A percentile compares a stretch with the other conserved stretches of the same genome.
These are phyloP conservation scores for Bombylius major DNA, from an alignment of 2,888 invertebrate genomes.

Conservation along the genomic window DNA sequence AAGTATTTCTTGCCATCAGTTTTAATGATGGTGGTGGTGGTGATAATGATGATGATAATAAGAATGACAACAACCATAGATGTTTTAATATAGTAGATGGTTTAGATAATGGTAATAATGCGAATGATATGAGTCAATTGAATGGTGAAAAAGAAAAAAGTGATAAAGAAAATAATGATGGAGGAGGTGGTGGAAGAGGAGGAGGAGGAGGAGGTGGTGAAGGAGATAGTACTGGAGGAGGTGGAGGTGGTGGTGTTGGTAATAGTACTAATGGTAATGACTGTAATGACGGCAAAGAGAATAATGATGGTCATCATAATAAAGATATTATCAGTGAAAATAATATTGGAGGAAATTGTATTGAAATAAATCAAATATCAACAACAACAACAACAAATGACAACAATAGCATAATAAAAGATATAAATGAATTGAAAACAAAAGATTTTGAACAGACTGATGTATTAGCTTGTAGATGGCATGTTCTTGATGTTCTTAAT, in stretches of 20 bases:
- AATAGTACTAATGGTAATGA: constrained; percentile 29
- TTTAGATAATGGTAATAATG: constrained; percentile 19
- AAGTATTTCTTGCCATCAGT: constrained; percentile 40
- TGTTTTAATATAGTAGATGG: not conserved
- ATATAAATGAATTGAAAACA: too few relatives aligned
- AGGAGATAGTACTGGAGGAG: constrained; percentile 23
- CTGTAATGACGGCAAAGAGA: constrained; percentile 7
- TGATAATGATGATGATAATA: constrained; percentile 5
- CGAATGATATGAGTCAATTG: constrained; percentile 19
- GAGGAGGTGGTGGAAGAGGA: constrained; percentile 33
- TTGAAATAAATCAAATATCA: constrained; percentile 12
- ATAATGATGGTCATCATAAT: constrained; percentile 4
- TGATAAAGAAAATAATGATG: constrained; percentile 17
- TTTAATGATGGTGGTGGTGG: constrained; percentile 26
- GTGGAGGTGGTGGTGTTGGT: constrained; percentile 37
- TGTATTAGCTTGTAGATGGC: constrained; percentile 14
- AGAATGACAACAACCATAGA: constrained; percentile 2
- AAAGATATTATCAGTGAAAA: not conserved
- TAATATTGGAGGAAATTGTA: constrained; percentile 9
- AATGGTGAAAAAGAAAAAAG: constrained; percentile 14
- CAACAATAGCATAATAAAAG: too few relatives aligned
- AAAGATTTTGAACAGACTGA: too few relatives aligned
- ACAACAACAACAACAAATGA: not conserved
- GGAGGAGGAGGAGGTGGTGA: constrained; percentile 20
- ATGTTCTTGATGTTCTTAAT: constrained; percentile 55